Evolutionary conservation across 2,797 vertebrate genomes (phyloP), one percentile per base, ranked within the genome.

Genomic region (Otolemur crassicaudatus): DNA sequence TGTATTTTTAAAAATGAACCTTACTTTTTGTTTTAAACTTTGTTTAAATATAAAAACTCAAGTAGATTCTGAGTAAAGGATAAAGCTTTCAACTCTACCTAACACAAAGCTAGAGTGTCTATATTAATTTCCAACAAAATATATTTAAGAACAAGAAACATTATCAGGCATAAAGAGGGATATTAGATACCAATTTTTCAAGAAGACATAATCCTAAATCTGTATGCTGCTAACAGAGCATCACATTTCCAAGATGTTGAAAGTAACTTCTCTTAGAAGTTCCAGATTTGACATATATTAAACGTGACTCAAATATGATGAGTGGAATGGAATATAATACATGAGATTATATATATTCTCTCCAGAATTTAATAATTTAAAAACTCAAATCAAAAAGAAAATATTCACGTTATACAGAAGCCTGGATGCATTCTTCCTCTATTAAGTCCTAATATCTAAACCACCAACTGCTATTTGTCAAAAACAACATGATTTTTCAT

Each of bases 21-120:
- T 4, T 76, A 14, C 25, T 43, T 3, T 69, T 6, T 46, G 11
- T 79, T 73, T 60, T 83, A 91, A 37, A 40, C 2, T 3, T 3
- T 70, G 49, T 85, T 93, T 86, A 87, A 72, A 60, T 53, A 65
- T 43, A 81, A 93, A 93, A 29, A 77, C 5, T 81, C 16, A 77
- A 29, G 80, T 31, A 70, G 34, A 34, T 40, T 88, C 27, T 85
- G 27, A 58, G 3, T 53, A 91, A 72, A 82, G 9, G 81, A 75
- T 19, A 16, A 22, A 73, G 11, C 11, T 77, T 5, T 70, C 65
- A 89, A 22, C 2, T 20, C 13, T 88, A 46, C 19, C 43, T 75
- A 75, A 80, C 40, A 56, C 12, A 61, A 94, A 49, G 20, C 22
- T 40, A 29, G 2, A 92, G 2, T 16, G 31, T 3, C 13, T 58